phyloP scores from a whole-genome alignment of 2,797 vertebrate genomes.

The Rousettus madagascariensis region DNA sequence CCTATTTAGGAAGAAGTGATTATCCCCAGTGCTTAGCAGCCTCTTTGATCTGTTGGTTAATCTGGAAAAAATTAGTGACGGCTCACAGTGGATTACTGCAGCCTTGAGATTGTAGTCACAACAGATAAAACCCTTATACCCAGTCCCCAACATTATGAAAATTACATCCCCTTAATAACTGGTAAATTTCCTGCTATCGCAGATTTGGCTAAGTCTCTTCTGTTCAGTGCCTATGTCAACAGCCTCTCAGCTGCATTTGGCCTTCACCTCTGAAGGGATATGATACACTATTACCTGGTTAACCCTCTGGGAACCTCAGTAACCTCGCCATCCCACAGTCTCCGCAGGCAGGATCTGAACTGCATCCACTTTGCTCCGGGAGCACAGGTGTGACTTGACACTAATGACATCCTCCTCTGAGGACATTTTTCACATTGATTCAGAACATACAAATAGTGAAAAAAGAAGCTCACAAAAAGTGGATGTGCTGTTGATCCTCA shows the following conservation, averaged over 20 bases:
- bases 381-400: background rate
- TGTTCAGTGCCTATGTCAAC: background rate
- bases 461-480: background rate
- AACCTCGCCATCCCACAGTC: background rate
- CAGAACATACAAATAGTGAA: background rate
- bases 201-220: background rate
- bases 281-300: background rate
- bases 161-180: background rate
- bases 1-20: background rate
- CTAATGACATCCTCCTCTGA: background rate
- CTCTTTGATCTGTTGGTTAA: background rate
- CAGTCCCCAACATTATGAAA: background rate
- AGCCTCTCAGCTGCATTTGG: background rate
- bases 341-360: background rate
- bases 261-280: background rate
- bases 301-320: background rate
- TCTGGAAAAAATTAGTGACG: background rate
- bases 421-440: background rate
- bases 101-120: background rate
- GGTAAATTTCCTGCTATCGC: background rate
- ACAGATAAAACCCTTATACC: too few species aligned
- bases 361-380: background rate
- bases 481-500: background rate
- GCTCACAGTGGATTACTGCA: background rate
- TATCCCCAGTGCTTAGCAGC: background rate